A percentile compares a stretch with the other conserved stretches of the same genome.
Conservation (phyloP, 2,113 vertebrate genomes). For the Paradoxurus hermaphroditus region DNA sequence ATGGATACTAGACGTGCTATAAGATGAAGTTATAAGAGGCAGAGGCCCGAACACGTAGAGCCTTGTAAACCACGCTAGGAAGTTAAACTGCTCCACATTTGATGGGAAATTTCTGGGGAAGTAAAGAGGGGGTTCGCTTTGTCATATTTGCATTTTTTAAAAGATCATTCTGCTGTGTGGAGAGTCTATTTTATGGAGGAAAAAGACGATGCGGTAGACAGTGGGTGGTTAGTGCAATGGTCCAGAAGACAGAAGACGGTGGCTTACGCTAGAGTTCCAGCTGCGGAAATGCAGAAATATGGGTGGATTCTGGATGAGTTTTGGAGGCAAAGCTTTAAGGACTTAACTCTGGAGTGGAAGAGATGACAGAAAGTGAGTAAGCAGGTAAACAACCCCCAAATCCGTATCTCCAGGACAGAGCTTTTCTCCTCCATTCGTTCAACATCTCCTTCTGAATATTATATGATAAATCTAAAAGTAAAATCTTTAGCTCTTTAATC, state of each 20-base stretch:
- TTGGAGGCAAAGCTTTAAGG: not conserved
- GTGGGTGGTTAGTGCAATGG: too few species aligned
- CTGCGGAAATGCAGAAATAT: not conserved
- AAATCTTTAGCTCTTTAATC: not conserved
- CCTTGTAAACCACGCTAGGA: not conserved
- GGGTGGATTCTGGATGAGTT: not conserved
- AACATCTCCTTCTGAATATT: not conserved
- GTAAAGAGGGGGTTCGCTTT: not conserved
- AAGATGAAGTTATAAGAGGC: not conserved
- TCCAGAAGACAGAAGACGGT: not conserved
- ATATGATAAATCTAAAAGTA: not conserved
- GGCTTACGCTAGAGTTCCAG: too few species aligned
- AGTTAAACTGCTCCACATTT: not conserved
- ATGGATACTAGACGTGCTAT: not conserved
- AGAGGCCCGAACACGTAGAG: not conserved
- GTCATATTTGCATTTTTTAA: not conserved
- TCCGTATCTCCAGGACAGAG: not conserved
- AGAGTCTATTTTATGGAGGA: not conserved
- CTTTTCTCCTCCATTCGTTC: not conserved
- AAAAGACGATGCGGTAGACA: rapidly evolving
- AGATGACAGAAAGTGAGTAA: not conserved
- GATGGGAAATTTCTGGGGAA: not conserved
- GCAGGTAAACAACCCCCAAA: not conserved
- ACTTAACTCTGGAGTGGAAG: not conserved
- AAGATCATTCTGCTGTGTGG: not conserved